Evolutionary conservation across 1,140 invertebrate genomes (phyloP).

Genomic region (Hetaerina americana): DNA sequence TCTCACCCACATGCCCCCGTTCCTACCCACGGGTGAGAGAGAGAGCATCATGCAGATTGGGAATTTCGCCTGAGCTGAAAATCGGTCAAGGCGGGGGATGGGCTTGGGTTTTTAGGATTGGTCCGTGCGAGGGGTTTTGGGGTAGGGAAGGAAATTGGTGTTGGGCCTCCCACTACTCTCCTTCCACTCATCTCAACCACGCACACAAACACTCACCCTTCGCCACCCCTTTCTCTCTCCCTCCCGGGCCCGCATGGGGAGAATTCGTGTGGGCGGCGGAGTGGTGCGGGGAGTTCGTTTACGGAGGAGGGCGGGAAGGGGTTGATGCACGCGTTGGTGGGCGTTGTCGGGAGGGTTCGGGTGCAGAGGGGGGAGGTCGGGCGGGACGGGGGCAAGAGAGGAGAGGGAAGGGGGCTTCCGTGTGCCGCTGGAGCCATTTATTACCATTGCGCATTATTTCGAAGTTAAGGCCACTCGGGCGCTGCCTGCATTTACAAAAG

Average conservation of each 20-base stretch:
- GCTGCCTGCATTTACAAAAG: background rate
- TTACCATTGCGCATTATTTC: background rate
- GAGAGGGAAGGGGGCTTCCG: background rate
- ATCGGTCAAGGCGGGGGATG: background rate
- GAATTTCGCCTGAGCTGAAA: background rate
- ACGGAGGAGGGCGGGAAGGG: background rate
- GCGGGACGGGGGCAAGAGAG: background rate
- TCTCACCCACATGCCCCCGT: background rate
- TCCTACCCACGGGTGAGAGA: no score
- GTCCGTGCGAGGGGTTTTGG: no score
- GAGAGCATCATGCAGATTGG: background rate
- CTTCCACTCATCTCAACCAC: no score
- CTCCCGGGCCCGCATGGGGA: no score
- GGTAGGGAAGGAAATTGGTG: no score
- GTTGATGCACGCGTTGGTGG: background rate
- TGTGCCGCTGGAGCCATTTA: background rate
- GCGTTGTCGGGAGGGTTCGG: background rate
- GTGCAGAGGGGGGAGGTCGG: background rate
- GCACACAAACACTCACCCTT: no score
- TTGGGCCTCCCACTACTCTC: no score
- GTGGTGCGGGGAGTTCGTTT: background rate
- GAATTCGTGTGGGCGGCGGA: background rate
- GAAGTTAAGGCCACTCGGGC: background rate
- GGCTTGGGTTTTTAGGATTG: no score
- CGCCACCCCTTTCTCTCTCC: no score